Conservation (phyloP, 2,113 vertebrate species). For the Hippocampus zosterae region DNA sequence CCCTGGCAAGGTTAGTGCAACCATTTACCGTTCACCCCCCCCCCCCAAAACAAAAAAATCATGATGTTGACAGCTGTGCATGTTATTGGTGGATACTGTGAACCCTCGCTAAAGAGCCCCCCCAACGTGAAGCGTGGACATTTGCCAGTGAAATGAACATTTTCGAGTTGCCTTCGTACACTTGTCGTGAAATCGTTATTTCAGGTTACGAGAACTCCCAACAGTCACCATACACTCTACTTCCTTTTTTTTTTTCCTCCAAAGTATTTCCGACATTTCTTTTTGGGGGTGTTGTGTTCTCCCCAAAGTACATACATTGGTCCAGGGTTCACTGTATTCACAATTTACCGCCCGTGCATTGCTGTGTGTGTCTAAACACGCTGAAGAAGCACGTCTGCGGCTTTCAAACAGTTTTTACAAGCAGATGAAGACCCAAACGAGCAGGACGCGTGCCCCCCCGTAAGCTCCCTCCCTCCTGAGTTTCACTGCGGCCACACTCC, state of each 20-base stretch:
- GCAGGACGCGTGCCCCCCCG: conserved; percentile 79
- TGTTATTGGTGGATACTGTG: not conserved
- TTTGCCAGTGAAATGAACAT: too few relatives aligned
- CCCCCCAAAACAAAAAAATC: not conserved
- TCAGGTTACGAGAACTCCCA: too few relatives aligned
- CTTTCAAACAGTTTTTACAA: conserved; percentile 58
- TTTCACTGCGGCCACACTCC: conserved; percentile 78
- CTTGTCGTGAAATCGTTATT: too few relatives aligned
- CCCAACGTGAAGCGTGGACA: not conserved
- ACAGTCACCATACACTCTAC: too few relatives aligned
- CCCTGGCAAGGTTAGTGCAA: conserved; percentile 69
- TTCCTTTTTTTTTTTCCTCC: too few relatives aligned
- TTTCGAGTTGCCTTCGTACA: too few relatives aligned
- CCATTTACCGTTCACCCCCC: too few relatives aligned
- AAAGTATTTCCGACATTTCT: too few relatives aligned
- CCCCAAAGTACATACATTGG: not conserved
- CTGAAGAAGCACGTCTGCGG: not conserved
- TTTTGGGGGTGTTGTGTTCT: too few relatives aligned
- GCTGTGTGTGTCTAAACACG: conserved; percentile 4
- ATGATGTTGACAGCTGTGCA: not conserved
- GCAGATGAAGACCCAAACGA: conserved; percentile 76
- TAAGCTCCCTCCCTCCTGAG: conserved; percentile 77
- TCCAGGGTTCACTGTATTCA: not conserved
- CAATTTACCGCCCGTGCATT: conserved; percentile 32
- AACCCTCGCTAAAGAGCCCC: not conserved